Percentiles rank a stretch among this genome's conserved stretches.
Conservation (phyloP, 2,888 invertebrate genomes). For the Brachypterus glaber region DNA sequence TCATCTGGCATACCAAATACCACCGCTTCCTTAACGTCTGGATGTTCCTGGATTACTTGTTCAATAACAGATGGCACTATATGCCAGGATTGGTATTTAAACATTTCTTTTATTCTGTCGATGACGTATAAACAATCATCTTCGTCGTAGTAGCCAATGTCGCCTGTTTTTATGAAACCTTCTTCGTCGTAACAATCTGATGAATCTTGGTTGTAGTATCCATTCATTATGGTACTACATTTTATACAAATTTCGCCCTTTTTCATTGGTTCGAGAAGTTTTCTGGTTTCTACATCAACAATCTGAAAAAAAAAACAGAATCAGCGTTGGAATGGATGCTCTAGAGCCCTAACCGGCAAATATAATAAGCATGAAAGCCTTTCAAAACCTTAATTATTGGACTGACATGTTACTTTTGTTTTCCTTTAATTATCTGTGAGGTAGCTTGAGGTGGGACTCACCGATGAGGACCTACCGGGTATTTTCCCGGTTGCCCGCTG, state of each 20-base stretch:
- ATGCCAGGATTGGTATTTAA: conserved; percentile 29
- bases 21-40: conserved; percentile 25
- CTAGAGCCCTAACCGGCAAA: not conserved
- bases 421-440: no score
- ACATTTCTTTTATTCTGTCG: conserved; percentile 29
- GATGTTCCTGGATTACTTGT: conserved; percentile 24
- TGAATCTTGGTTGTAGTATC: conserved; percentile 34
- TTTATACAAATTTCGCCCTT: conserved; percentile 45
- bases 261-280: conserved; percentile 40
- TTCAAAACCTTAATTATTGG: no score
- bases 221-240: conserved; percentile 33
- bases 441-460: no score
- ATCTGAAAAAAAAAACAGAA: conserved; percentile 37
- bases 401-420: no score
- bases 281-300: conserved; percentile 38
- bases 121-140: conserved; percentile 27
- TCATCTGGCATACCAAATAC: conserved; percentile 28
- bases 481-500: no score
- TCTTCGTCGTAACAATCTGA: conserved; percentile 27
- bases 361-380: not conserved
- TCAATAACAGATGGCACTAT: conserved; percentile 32
- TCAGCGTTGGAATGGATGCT: not conserved
- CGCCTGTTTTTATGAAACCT: conserved; percentile 29
- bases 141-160: conserved; percentile 30
- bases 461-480: no score